phyloP scores from a whole-genome alignment of 2,797 vertebrate species.

The Tangara arthus region DNA sequence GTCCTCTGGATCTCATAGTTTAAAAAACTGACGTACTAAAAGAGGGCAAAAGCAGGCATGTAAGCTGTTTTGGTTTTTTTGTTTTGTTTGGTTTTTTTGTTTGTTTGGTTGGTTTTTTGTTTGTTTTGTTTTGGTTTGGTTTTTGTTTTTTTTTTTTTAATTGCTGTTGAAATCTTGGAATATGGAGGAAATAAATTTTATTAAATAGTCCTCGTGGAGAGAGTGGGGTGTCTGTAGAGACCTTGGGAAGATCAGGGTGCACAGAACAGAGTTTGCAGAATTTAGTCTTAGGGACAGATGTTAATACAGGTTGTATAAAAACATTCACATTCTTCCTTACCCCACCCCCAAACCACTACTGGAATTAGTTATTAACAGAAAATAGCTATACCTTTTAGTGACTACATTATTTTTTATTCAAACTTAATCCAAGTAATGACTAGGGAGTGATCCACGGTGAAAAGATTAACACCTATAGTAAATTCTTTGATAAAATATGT shows the following conservation, averaged over 20 bases:
- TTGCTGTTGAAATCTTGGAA: background rate
- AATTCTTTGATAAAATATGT: background rate
- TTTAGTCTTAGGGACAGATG: background rate
- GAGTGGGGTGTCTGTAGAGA: background rate
- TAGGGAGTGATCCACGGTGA: background rate
- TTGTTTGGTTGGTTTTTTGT: too few species aligned
- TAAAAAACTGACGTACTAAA: background rate
- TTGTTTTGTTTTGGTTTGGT: too few species aligned
- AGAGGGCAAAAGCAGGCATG: background rate
- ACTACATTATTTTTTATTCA: background rate
- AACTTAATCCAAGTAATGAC: background rate
- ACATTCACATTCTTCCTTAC: background rate
- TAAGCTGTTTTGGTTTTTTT: too few species aligned
- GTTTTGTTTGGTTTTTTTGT: background rate
- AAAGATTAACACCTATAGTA: background rate
- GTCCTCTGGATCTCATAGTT: background rate
- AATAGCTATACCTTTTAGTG: background rate
- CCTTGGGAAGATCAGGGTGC: background rate
- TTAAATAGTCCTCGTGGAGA: background rate
- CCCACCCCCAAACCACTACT: fast-evolving
- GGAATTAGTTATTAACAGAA: background rate
- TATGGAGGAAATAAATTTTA: background rate
- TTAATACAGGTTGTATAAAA: background rate
- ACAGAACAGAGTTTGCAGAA: background rate
- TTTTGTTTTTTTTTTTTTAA: background rate